These are phyloP conservation scores for Crocodylus rhombifer DNA, from an alignment of 2,797 vertebrate species.

Conservation along the genomic window DNA sequence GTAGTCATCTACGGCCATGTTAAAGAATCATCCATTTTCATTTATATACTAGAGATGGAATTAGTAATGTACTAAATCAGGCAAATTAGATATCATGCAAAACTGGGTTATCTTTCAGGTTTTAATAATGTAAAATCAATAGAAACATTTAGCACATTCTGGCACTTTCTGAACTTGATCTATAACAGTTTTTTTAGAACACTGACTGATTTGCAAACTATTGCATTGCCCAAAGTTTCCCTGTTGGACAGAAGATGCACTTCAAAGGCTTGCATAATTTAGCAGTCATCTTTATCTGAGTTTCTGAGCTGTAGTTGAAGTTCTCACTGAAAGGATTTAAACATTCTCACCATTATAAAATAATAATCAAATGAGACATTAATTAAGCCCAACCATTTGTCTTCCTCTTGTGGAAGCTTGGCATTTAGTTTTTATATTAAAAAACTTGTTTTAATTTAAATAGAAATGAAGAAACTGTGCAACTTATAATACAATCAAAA, in stretches of 20 bases:
- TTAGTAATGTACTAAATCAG: conserved; percentile 45
- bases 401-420: background rate
- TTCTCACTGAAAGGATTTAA: background rate
- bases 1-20: conserved; percentile 15
- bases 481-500: background rate
- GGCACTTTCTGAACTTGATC: conserved; percentile 3
- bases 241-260: fast-evolving
- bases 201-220: background rate
- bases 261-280: background rate
- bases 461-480: background rate
- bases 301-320: background rate
- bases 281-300: background rate
- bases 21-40: conserved; percentile 6
- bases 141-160: conserved; percentile 33
- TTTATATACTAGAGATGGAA: background rate
- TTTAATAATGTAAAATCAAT: conserved; percentile 64
- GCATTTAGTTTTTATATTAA: background rate
- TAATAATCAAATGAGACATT: background rate
- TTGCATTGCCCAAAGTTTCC: background rate
- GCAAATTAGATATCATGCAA: conserved; percentile 28
- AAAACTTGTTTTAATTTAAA: background rate
- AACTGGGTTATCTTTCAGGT: conserved; percentile 47
- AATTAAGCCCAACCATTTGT: background rate
- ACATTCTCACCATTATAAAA: background rate
- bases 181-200: conserved; percentile 1